Percentiles rank a stretch among this genome's conserved stretches.
Conservation (phyloP, 1,140 invertebrate genomes). For the Ceratina calcarata region DNA sequence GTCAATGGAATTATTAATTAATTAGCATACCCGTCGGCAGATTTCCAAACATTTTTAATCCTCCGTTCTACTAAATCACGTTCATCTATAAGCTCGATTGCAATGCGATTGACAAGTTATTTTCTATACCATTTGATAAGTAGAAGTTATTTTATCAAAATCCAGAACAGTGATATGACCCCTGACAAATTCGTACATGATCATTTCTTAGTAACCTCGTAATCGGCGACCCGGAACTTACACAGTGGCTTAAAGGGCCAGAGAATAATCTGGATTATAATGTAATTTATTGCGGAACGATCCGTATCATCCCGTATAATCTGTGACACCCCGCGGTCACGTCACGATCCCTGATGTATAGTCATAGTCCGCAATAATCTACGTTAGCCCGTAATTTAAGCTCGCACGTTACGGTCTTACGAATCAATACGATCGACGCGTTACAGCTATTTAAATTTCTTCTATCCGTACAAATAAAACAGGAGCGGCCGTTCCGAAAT, state of each 20-base stretch:
- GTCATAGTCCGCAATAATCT: not conserved
- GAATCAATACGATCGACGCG: not conserved
- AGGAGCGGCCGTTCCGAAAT: not conserved
- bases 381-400: not conserved
- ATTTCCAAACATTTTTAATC: too few species aligned
- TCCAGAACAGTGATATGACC: too few species aligned
- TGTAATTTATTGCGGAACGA: conserved; percentile 14
- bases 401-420: not conserved
- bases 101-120: too few species aligned
- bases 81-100: too few species aligned
- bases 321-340: conserved; percentile 21
- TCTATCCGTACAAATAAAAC: not conserved
- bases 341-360: not conserved
- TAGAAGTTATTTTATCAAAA: too few species aligned
- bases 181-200: not conserved
- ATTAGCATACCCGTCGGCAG: too few species aligned
- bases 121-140: too few species aligned
- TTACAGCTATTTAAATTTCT: conserved; percentile 1
- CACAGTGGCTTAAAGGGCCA: conserved; percentile 9
- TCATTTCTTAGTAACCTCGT: not conserved
- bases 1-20: not conserved
- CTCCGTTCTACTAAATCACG: too few species aligned
- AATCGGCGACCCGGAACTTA: not conserved
- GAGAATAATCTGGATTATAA: conserved; percentile 31
- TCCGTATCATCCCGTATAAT: conserved; percentile 17